Evolutionary conservation across 2,113 vertebrate species (phyloP).

Genomic region (Panurus biarmicus): DNA sequence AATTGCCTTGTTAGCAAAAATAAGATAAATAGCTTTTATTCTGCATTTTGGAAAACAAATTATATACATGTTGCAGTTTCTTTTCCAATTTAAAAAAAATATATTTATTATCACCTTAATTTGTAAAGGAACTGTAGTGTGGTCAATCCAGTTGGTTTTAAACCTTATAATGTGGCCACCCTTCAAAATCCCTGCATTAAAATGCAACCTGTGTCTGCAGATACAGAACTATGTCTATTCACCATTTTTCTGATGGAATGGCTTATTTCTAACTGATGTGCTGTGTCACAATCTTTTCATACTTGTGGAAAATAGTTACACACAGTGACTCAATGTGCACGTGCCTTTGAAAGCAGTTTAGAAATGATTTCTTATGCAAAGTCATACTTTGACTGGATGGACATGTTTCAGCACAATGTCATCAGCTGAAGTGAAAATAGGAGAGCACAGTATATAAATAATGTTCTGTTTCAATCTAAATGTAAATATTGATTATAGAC

Average conservation of each 20-base stretch:
- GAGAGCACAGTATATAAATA: background rate
- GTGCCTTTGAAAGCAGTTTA: background rate
- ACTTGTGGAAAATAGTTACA: slow-evolving; percentile 39
- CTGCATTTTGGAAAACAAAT: background rate
- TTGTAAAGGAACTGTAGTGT: background rate
- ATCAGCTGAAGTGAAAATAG: background rate
- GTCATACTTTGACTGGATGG: background rate
- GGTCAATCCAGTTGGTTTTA: background rate
- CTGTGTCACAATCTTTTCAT: background rate
- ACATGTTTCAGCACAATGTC: background rate
- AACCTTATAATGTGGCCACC: background rate
- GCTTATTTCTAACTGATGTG: background rate
- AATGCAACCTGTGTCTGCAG: background rate
- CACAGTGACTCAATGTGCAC: slow-evolving; percentile 14
- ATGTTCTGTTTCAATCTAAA: background rate
- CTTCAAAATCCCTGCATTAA: background rate
- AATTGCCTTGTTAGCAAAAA: background rate
- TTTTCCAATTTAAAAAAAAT: background rate
- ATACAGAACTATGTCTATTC: background rate
- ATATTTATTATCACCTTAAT: background rate
- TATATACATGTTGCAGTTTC: background rate
- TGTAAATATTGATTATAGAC: background rate
- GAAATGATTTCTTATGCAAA: background rate
- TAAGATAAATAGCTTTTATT: background rate
- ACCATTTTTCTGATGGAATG: background rate